Conservation (phyloP, 1,140 invertebrate genomes). For the Choristoneura fumiferana region DNA sequence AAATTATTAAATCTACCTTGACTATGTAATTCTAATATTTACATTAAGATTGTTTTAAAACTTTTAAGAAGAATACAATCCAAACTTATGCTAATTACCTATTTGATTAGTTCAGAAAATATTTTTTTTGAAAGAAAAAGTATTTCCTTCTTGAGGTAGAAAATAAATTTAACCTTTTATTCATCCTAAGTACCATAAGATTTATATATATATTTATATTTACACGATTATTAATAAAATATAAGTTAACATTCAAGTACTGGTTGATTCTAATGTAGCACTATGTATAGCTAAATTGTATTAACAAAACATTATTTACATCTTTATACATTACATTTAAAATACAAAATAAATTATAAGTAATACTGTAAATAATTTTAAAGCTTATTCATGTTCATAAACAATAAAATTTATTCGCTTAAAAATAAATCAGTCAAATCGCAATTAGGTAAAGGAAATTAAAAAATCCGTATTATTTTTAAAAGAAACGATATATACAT, state of each 20-base stretch:
- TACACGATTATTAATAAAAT: conserved; percentile 3
- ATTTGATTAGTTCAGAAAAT: background rate
- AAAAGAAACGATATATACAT: too few species aligned
- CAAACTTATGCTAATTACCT: conserved; percentile 5
- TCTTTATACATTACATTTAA: conserved; percentile 57
- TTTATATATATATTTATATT: conserved; percentile 1
- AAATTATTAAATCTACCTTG: conserved; percentile 54
- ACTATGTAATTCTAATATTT: conserved; percentile 17
- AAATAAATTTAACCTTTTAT: conserved; percentile 29
- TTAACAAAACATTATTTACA: conserved; percentile 68
- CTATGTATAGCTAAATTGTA: conserved; percentile 22
- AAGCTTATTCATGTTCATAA: conserved; percentile 62
- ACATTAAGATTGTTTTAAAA: background rate
- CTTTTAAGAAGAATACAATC: background rate
- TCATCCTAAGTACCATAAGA: background rate
- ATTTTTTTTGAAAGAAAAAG: conserved; percentile 15
- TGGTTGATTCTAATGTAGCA: conserved; percentile 5
- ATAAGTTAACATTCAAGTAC: conserved; percentile 9
- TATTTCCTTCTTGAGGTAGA: conserved; percentile 43
- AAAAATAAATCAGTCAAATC: conserved; percentile 40
- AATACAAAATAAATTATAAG: conserved; percentile 61
- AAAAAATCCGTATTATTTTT: background rate
- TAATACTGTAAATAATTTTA: conserved; percentile 77
- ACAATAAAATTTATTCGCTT: conserved; percentile 28
- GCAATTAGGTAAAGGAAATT: conserved; percentile 8